Evolutionary conservation across 2,113 vertebrate species (phyloP).

Genomic region (Genyomyrus donnyi): DNA sequence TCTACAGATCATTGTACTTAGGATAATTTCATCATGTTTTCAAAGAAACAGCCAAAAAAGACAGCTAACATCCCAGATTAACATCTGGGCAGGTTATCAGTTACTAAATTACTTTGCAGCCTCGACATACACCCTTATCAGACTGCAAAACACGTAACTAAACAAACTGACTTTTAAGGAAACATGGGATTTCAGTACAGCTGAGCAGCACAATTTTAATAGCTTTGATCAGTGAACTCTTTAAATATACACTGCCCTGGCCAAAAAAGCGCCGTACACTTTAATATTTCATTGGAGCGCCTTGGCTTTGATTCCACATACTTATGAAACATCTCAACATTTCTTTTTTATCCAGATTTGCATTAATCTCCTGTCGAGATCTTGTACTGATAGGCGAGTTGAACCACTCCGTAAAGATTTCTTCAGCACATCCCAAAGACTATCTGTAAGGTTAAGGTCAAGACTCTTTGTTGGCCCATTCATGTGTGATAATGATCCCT

Average conservation of each 20-base stretch:
- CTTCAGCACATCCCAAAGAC: neutral
- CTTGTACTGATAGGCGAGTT: neutral
- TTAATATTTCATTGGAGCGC: neutral
- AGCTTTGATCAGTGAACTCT: neutral
- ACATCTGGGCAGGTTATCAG: neutral
- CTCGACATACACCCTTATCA: neutral
- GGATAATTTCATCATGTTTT: neutral
- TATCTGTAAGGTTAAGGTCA: neutral
- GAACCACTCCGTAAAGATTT: neutral
- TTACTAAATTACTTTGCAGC: neutral
- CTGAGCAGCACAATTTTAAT: neutral
- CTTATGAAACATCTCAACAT: neutral
- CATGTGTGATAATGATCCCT: neutral
- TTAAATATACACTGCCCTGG: neutral
- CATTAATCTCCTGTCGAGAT: neutral
- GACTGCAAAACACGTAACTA: neutral
- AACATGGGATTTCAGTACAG: neutral
- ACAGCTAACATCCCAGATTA: neutral
- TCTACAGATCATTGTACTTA: neutral
- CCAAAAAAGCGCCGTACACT: neutral
- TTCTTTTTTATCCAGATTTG: neutral
- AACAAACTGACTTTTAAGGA: neutral
- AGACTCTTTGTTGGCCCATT: neutral
- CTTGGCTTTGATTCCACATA: neutral
- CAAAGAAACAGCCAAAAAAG: neutral